Percentiles rank a stretch among this genome's conserved stretches.
Evolutionary conservation across 2,888 invertebrate genomes (phyloP).

Genomic region (Crepidodera aurea): DNA sequence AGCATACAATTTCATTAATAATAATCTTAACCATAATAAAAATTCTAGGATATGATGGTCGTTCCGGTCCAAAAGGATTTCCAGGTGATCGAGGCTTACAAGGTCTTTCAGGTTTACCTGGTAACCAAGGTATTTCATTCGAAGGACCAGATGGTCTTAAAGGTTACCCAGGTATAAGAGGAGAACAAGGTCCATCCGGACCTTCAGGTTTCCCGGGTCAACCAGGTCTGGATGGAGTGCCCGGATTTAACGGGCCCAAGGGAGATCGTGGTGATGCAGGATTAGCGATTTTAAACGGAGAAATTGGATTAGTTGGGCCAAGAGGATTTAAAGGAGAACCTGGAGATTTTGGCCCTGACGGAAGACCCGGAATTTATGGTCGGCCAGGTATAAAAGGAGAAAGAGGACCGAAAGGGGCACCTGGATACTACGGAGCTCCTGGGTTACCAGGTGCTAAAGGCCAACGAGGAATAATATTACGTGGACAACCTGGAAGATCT

Average conservation of each 20-base stretch:
- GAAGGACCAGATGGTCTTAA: constrained; percentile 70
- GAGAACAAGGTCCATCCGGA: constrained; percentile 73
- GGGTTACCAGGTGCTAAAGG: constrained; percentile 56
- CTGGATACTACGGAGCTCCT: constrained; percentile 55
- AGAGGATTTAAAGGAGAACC: constrained; percentile 59
- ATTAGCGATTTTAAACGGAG: constrained; percentile 64
- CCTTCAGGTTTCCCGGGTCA: constrained; percentile 54
- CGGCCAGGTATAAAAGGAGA: constrained; percentile 54
- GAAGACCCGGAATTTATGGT: constrained; percentile 56
- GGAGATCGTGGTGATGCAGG: constrained; percentile 69
- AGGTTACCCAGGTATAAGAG: constrained; percentile 73
- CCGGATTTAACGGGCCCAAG: constrained; percentile 58
- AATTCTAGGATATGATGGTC: constrained; percentile 61
- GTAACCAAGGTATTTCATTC: constrained; percentile 54
- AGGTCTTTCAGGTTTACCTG: constrained; percentile 65
- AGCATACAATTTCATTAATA: no score
- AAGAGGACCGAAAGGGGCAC: constrained; percentile 56
- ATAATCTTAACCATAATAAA: no score
- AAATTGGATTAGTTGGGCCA: constrained; percentile 57
- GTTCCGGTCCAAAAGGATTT: constrained; percentile 64
- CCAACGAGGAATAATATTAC: constrained; percentile 52
- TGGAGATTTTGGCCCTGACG: constrained; percentile 59
- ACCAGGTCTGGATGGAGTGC: constrained; percentile 50
- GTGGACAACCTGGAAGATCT: constrained; percentile 56
- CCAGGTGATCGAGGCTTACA: constrained; percentile 66